Base-by-base conservation (phyloP, 30 jellyfish, hydroid and myxozoan species). In the Turritopsis dohrnii region DNA sequence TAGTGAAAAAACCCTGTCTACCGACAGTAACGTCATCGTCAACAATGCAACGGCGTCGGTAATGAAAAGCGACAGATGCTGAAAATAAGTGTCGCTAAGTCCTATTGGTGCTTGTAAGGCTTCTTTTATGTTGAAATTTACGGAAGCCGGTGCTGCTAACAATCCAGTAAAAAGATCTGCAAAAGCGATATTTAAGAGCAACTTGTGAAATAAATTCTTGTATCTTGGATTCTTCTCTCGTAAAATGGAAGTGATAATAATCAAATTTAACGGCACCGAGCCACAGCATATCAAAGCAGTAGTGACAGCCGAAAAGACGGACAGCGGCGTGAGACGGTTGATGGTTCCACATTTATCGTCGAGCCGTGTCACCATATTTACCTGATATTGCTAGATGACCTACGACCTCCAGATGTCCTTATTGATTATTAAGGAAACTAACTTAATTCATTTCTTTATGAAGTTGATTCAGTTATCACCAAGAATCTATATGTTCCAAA, bases 271-370 rank as follows among this genome's bases (percentile, higher is more conserved):
- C 23, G 89, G 54, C 25, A 84, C 72, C 21, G 90, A 52, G 8
- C 66, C n/a, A 17, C 41, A 20, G 8, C 71, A 20, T 72, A 84
- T 21, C 13, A 66, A 20, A 16, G 53, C 54, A 7, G 90, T 25
- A n/a, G 75, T 29, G 8, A 65, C 30, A 0, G 83, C 89, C 7
- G 89, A 26, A 21, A 66, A 19, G 29, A 24, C 52, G 0, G 90
- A 84, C 8, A 84, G 1, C 9, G 89, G 25, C n/a, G 90, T 73
- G 54, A 74, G 3, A 84, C 21, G 18, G 79, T 84, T 89, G 24
- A 52, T 74, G 24, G 89, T 74, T 28, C 90, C 85, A 52, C 90
- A 84, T 81, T 81, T 81, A 7, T 81, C 84, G 16, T 81, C 87
- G 28, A n/a, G n/a, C n/a, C n/a, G n/a, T n/a, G 28, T 27, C 22